Conservation (phyloP, 2,888 invertebrate genomes). For the Athalia rosae region DNA sequence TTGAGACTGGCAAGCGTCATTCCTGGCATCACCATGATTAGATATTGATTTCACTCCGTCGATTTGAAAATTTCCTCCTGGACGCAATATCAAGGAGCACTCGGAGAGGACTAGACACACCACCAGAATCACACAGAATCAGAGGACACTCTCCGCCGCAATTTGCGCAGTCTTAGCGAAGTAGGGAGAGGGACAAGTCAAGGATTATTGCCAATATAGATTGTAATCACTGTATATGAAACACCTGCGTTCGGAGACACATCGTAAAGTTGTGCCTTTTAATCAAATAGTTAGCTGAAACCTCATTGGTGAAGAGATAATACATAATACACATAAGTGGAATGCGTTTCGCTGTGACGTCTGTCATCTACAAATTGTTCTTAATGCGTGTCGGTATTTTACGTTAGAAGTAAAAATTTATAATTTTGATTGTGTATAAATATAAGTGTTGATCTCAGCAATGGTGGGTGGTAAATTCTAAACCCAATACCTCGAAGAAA, state of each 20-base stretch:
- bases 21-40: constrained; percentile 80
- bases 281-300: too few species aligned
- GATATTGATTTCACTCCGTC: not conserved
- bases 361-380: constrained; percentile 7
- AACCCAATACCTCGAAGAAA: constrained; percentile 11
- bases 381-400: constrained; percentile 39
- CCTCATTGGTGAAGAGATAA: too few species aligned
- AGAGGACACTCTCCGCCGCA: constrained; percentile 18
- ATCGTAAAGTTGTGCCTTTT: not conserved
- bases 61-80: constrained; percentile 7
- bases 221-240: constrained; percentile 8
- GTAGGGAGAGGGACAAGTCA: not conserved
- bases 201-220: not conserved
- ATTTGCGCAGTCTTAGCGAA: not conserved
- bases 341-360: not conserved
- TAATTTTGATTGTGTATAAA: constrained; percentile 51
- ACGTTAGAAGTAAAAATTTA: constrained; percentile 42
- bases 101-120: constrained; percentile 2
- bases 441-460: constrained; percentile 66
- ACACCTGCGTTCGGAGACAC: constrained; percentile 7
- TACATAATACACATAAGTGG: too few species aligned
- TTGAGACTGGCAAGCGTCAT: constrained; percentile 81
- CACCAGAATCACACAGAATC: not conserved
- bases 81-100: constrained; percentile 1
- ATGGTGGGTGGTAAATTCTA: constrained; percentile 48